A percentile compares a stretch with the other conserved stretches of the same genome.
Evolutionary conservation across 2,797 vertebrate genomes (phyloP).

Genomic region (Arctocebus calabarensis): DNA sequence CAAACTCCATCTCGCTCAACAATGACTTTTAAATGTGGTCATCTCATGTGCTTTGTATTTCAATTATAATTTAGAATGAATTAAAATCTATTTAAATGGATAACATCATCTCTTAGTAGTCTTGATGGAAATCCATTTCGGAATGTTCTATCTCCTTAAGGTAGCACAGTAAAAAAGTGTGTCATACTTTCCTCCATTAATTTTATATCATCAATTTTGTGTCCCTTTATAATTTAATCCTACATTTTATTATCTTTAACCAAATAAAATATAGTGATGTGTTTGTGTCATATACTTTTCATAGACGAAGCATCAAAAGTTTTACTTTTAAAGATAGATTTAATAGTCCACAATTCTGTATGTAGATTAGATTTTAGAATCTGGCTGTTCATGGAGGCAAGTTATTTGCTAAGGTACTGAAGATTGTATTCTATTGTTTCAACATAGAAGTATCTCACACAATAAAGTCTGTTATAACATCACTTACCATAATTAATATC

Average conservation of each 20-base stretch:
- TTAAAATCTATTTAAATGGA: slow-evolving; percentile 83
- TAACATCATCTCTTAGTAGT: slow-evolving; percentile 67
- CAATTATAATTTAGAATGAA: slow-evolving; percentile 72
- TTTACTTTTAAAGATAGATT: slow-evolving; percentile 8
- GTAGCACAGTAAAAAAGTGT: slow-evolving; percentile 25
- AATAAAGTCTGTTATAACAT: background rate
- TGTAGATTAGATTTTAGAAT: slow-evolving; percentile 2
- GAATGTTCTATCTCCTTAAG: slow-evolving; percentile 65
- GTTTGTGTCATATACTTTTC: background rate
- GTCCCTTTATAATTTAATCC: slow-evolving; percentile 30
- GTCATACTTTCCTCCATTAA: slow-evolving; percentile 40
- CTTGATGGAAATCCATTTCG: slow-evolving; percentile 63
- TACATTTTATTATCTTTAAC: slow-evolving; percentile 16
- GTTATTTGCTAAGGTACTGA: background rate
- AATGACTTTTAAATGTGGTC: slow-evolving; percentile 77
- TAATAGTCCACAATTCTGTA: background rate
- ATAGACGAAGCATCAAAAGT: background rate
- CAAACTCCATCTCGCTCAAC: slow-evolving; percentile 63
- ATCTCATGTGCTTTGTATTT: slow-evolving; percentile 78
- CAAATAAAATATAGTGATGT: slow-evolving; percentile 33
- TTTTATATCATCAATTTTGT: slow-evolving; percentile 59
- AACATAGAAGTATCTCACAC: background rate
- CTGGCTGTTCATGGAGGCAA: background rate
- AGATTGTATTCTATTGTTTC: background rate
- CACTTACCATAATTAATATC: background rate